Conservation (phyloP, 1,140 invertebrate species). For the Teleogryllus occipitalis region DNA sequence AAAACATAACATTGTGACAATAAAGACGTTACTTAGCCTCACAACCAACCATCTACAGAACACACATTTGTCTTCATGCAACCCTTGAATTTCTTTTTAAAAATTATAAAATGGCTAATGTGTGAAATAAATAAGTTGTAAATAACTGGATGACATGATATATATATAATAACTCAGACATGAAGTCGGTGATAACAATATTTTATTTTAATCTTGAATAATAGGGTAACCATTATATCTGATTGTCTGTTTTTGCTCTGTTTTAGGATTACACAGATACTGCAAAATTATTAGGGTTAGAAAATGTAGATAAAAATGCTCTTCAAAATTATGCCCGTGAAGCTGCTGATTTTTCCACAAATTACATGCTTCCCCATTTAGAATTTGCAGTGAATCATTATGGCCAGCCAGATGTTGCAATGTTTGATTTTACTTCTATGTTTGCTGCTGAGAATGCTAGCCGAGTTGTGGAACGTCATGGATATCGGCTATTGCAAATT, state of each 20-base stretch:
- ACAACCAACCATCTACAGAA: too few relatives aligned
- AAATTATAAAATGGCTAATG: too few relatives aligned
- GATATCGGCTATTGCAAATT: conserved; percentile 72
- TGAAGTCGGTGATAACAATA: too few relatives aligned
- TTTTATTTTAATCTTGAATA: not conserved
- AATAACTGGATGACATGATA: too few relatives aligned
- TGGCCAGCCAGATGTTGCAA: conserved; percentile 95
- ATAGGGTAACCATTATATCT: not conserved
- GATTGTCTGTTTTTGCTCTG: not conserved
- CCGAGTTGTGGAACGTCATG: conserved; percentile 66
- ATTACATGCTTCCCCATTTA: conserved; percentile 76
- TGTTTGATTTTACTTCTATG: conserved; percentile 99
- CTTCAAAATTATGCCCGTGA: conserved; percentile 88
- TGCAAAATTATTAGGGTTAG: conserved; percentile 68
- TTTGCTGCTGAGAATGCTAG: conserved; percentile 94
- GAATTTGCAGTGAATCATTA: conserved; percentile 98
- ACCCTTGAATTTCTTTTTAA: too few relatives aligned
- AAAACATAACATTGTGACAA: too few relatives aligned
- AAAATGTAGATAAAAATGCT: conserved; percentile 86
- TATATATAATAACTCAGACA: too few relatives aligned
- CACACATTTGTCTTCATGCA: too few relatives aligned
- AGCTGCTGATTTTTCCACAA: conserved; percentile 93
- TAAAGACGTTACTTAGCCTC: too few relatives aligned
- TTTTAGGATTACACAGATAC: conserved; percentile 83
- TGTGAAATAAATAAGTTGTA: too few relatives aligned